These are phyloP conservation scores for Pyrochroa serraticornis DNA, from an alignment of 2,888 invertebrate species.

Conservation along the genomic window DNA sequence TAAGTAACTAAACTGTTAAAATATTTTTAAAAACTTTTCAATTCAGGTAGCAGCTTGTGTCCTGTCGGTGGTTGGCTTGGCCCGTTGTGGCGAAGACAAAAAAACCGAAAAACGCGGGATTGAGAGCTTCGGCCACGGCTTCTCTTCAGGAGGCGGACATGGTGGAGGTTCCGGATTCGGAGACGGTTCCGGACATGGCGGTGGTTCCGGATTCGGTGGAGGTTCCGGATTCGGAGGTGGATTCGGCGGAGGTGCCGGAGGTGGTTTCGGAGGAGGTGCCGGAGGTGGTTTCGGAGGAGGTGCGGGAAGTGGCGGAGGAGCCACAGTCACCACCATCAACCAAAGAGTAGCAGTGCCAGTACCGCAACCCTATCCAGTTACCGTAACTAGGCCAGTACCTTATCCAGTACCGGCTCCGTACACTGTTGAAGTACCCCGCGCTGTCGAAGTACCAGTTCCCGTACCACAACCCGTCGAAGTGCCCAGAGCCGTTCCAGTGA, in stretches of 20 bases:
- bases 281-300: constrained; percentile 28
- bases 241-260: constrained; percentile 15
- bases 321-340: constrained; percentile 51
- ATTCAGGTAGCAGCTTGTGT: constrained; percentile 15
- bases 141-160: constrained; percentile 14
- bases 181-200: not conserved
- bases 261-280: constrained; percentile 18
- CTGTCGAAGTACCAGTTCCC: constrained; percentile 58
- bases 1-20: constrained; percentile 4
- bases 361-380: constrained; percentile 54
- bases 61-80: constrained; percentile 5
- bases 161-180: constrained; percentile 7
- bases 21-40: too few relatives aligned
- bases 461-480: constrained; percentile 53
- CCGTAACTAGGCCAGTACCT: constrained; percentile 60
- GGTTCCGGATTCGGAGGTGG: constrained; percentile 10
- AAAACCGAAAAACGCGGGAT: constrained; percentile 30
- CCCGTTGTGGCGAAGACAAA: constrained; percentile 10
- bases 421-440: constrained; percentile 60
- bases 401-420: constrained; percentile 63
- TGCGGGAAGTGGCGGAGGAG: constrained; percentile 52
- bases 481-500: constrained; percentile 53
- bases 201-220: constrained; percentile 13
- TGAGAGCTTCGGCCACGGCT: constrained; percentile 23
- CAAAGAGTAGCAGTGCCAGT: constrained; percentile 53